phyloP scores from a whole-genome alignment of 2,797 vertebrate genomes.

The Malacoctenus gilli region DNA sequence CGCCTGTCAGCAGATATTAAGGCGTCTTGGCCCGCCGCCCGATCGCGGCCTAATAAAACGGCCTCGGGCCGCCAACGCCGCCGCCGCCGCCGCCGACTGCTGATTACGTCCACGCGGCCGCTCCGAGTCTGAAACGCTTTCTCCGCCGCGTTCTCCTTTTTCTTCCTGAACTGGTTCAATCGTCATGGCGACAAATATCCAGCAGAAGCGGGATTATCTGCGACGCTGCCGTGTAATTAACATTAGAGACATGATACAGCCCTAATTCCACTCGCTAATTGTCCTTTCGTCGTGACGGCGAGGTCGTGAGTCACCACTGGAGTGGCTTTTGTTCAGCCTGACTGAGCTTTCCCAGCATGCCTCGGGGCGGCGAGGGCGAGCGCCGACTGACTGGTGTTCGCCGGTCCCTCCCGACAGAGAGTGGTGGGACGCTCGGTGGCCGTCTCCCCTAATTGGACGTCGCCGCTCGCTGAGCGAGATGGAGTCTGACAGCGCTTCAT shows the following conservation, averaged over 20 bases:
- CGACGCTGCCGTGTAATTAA: background rate
- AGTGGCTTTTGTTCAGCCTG: constrained; percentile 36
- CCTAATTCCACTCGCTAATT: constrained; percentile 45
- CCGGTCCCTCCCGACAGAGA: constrained; percentile 24
- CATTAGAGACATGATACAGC: too few species aligned
- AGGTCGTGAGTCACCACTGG: constrained; percentile 47
- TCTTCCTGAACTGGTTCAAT: constrained; percentile 11
- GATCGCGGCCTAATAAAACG: constrained; percentile 42
- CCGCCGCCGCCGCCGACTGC: constrained; percentile 20
- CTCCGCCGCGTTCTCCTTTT: background rate
- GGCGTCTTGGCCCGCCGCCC: constrained; percentile 35
- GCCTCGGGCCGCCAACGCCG: constrained; percentile 27
- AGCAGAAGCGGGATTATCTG: background rate
- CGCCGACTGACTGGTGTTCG: constrained; percentile 46
- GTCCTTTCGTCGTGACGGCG: constrained; percentile 46
- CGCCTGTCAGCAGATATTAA: constrained; percentile 54
- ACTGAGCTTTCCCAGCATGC: constrained; percentile 34
- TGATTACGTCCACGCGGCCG: constrained; percentile 25
- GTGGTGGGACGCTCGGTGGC: constrained; percentile 49
- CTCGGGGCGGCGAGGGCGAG: constrained; percentile 22
- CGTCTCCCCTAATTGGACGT: constrained; percentile 61
- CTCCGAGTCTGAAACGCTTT: constrained; percentile 21
- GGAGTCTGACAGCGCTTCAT: constrained; percentile 64
- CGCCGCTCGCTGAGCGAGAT: constrained; percentile 56
- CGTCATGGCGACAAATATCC: background rate